phyloP scores from a whole-genome alignment of 2,888 invertebrate species.

The Eretmocerus hayati region DNA sequence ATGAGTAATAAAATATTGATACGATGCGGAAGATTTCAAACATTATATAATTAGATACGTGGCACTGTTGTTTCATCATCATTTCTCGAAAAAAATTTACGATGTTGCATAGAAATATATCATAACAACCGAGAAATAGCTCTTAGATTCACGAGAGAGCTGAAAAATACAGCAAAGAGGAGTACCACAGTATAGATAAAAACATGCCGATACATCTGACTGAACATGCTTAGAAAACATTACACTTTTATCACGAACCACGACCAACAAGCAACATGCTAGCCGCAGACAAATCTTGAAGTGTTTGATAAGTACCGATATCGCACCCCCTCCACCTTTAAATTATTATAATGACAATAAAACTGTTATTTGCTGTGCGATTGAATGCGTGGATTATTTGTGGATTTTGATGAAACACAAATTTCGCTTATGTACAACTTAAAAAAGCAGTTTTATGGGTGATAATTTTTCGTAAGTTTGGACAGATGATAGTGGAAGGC shows the following conservation, averaged over 20 bases:
- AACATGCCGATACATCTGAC: slow-evolving; percentile 24
- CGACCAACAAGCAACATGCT: slow-evolving; percentile 27
- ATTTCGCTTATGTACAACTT: too few species aligned
- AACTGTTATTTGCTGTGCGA: neutral
- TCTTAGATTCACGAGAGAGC: too few species aligned
- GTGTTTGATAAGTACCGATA: neutral
- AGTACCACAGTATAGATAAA: slow-evolving; percentile 4
- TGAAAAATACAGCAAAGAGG: neutral
- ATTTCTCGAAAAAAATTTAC: too few species aligned
- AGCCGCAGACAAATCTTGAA: slow-evolving; percentile 14
- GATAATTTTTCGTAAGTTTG: slow-evolving; percentile 13
- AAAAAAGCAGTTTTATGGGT: too few species aligned
- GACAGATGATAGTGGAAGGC: slow-evolving; percentile 25
- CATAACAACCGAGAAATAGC: too few species aligned
- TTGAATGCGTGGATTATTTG: neutral
- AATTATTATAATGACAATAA: neutral
- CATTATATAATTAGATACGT: too few species aligned
- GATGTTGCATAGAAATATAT: too few species aligned
- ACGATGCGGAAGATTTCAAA: too few species aligned
- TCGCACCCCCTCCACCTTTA: neutral
- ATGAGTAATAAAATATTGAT: too few species aligned
- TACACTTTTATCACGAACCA: slow-evolving; percentile 21
- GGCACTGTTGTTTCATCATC: too few species aligned
- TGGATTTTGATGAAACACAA: too few species aligned
- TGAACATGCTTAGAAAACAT: slow-evolving; percentile 27